Percentiles rank a stretch among this genome's conserved stretches.
phyloP scores from a whole-genome alignment of 37 sponge, comb jelly and placozoan species.

The Halisarca cf. caerulea region DNA sequence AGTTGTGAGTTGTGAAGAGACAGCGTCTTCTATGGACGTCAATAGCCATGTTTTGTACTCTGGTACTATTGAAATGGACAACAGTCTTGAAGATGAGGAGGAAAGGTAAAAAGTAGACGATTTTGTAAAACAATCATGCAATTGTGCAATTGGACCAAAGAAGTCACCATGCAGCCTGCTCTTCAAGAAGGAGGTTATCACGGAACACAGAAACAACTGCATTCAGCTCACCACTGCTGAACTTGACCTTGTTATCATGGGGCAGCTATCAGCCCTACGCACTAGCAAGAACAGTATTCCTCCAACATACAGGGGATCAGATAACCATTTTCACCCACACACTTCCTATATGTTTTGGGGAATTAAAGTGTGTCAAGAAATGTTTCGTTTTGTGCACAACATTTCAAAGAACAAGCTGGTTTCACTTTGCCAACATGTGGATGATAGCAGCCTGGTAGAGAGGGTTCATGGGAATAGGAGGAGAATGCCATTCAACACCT shows the following conservation, averaged over 20 bases:
- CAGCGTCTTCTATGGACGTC: too few relatives aligned
- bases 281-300: background rate
- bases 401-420: background rate
- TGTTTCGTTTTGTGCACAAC: background rate
- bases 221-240: background rate
- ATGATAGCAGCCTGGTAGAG: background rate
- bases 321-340: background rate
- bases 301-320: background rate
- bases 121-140: background rate
- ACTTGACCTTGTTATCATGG: background rate
- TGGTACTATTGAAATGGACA: background rate
- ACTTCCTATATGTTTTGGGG: background rate
- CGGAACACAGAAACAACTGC: background rate
- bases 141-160: background rate
- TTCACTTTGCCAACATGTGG: background rate
- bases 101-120: background rate
- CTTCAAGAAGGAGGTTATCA: background rate
- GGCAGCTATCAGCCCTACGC: background rate
- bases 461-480: background rate
- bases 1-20: too few relatives aligned
- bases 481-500: background rate
- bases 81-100: background rate
- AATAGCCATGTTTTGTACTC: too few relatives aligned
- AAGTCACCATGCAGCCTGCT: background rate
- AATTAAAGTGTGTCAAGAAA: background rate